Evolutionary conservation across 2,888 invertebrate genomes (phyloP).

Genomic region (Timandra comae): DNA sequence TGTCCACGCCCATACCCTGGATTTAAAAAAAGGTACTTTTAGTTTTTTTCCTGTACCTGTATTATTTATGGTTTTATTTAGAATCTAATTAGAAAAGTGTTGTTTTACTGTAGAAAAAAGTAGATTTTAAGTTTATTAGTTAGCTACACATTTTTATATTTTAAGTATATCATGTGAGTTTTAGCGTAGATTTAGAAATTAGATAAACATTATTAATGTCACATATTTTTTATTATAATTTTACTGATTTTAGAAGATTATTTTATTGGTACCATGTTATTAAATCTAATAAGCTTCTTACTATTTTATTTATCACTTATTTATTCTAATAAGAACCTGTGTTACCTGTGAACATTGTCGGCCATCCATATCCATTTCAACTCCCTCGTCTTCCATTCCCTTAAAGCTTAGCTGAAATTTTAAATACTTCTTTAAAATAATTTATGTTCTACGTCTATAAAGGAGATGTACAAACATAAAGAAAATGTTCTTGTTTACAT

Average conservation of each 20-base stretch:
- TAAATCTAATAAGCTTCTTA: too few species aligned
- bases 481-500: too few species aligned
- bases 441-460: too few species aligned
- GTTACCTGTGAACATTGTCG: constrained; percentile 71
- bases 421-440: neutral
- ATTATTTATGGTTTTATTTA: neutral
- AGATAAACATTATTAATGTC: too few species aligned
- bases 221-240: too few species aligned
- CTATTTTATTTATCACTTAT: neutral
- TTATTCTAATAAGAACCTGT: too few species aligned
- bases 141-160: neutral
- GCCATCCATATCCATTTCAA: constrained; percentile 70
- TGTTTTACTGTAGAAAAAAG: neutral
- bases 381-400: constrained; percentile 72
- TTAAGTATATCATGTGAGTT: neutral
- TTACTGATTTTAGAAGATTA: too few species aligned
- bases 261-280: too few species aligned
- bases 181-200: too few species aligned
- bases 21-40: constrained; percentile 19
- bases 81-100: neutral
- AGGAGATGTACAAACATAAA: too few species aligned
- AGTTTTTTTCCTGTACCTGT: neutral
- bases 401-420: constrained; percentile 64
- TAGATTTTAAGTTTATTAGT: neutral
- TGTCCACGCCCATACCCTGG: constrained; percentile 67